Conservation (phyloP, 2,797 vertebrate species). For the Myotis daubentonii region DNA sequence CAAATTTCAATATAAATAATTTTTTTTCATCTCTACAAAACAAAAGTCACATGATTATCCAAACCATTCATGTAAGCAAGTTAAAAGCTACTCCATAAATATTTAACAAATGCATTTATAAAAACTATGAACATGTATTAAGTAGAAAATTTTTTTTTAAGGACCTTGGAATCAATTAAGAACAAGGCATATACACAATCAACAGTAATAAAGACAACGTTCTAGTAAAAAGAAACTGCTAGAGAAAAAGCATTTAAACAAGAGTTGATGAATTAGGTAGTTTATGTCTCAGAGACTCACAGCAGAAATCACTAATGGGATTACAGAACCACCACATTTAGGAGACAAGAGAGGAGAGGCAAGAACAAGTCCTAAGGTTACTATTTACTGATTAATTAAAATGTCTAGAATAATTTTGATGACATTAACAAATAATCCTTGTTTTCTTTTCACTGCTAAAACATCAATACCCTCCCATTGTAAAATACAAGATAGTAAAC, state of each 20-base stretch:
- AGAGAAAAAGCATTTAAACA: background rate
- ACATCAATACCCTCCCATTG: background rate
- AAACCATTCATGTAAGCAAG: constrained; percentile 38
- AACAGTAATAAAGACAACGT: constrained; percentile 30
- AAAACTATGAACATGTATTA: background rate
- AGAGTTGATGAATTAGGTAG: background rate
- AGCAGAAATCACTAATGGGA: background rate
- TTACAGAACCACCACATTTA: background rate
- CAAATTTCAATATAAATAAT: background rate
- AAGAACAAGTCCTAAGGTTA: background rate
- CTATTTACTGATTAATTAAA: constrained; percentile 25
- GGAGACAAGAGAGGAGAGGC: background rate
- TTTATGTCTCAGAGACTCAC: background rate
- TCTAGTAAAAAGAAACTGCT: background rate
- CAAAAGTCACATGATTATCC: constrained; percentile 1
- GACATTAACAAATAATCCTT: background rate
- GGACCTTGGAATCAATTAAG: background rate
- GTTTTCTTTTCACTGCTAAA: background rate
- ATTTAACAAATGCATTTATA: constrained; percentile 50
- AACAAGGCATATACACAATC: constrained; percentile 36
- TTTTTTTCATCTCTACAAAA: background rate
- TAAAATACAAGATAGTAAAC: background rate
- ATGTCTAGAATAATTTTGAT: background rate
- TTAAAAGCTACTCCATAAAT: constrained; percentile 56
- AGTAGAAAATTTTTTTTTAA: constrained; percentile 42